phyloP scores from a whole-genome alignment of 2,113 vertebrate genomes.

The Crypturellus undulatus region DNA sequence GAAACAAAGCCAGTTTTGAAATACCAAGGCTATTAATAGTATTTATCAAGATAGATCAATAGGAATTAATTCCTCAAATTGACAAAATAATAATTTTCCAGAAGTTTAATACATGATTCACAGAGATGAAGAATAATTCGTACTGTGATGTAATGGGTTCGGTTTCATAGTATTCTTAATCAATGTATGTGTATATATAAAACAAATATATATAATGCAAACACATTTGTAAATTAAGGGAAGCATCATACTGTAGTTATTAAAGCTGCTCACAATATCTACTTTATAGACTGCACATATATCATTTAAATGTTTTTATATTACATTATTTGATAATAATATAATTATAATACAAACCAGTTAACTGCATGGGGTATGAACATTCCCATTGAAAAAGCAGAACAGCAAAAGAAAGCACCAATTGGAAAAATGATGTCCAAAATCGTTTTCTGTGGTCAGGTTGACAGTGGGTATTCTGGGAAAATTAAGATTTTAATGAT shows the following conservation, averaged over 20 bases:
- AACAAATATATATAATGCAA: background rate
- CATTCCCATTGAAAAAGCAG: background rate
- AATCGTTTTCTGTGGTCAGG: constrained; percentile 1
- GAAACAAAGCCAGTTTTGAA: background rate
- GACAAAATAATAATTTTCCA: background rate
- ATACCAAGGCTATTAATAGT: background rate
- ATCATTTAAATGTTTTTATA: background rate
- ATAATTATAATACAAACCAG: background rate
- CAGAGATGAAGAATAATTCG: background rate
- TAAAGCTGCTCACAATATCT: background rate
- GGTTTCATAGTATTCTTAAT: background rate
- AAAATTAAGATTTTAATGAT: constrained; percentile 42
- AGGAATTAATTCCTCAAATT: background rate
- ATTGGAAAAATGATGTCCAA: background rate
- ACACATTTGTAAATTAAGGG: background rate
- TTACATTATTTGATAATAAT: background rate
- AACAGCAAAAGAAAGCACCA: background rate
- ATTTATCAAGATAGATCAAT: background rate
- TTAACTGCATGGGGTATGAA: background rate
- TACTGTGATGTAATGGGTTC: background rate
- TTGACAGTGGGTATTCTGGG: constrained; percentile 7
- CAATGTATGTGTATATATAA: background rate
- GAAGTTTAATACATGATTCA: background rate
- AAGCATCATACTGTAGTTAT: background rate
- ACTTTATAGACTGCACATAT: background rate